Base-by-base conservation (phyloP, 2,113 vertebrate species). In the Epinephelus lanceolatus region DNA sequence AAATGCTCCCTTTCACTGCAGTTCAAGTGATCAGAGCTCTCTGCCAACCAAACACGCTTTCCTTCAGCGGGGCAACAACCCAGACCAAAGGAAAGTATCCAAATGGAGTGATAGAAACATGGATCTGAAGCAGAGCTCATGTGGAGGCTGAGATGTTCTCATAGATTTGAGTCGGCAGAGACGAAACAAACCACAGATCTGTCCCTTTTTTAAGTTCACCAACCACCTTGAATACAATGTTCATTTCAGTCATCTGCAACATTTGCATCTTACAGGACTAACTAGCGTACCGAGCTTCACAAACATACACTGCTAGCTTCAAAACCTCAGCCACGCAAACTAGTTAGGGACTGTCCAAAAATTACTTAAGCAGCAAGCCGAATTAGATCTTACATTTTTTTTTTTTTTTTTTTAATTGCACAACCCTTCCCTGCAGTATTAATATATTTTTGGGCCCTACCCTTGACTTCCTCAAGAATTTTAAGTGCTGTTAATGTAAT, bases 1-100 rank as follows among this genome's bases (percentile, higher is more conserved):
- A 84, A 69, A 79, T 56, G 75, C 63, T 70, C 23, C 71, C 71
- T 72, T 69, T 75, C 56, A 80, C 51, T 65, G 68, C 9, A 3
- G 79, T 57, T 42, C 7, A 52, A 82, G 49, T 37, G 52, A 61
- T 78, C 51, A 17, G n/a, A 53, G 78, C 21, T 19, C 61, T 77
- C 70, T 4, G 67, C 49, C 17, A 15, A 61, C 21, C 42, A 23
- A 56, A 66, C 49, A 17, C 1, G 27, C 45, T 40, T 18, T 56
- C 59, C 37, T 17, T 56, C 59, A 57, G 2, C 14, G 33, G 33
- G 37, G 5, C 40, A 25, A 23, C 2, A 4, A 17, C 37, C 19
- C 71, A 33, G 30, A 14, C 49, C 13, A 9, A 18, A 33, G 13
- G 18, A 12, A 3, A n/a, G 19, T 40, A 21, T 52, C 19, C 42